Evolutionary conservation across 2,888 invertebrate species (phyloP).

Genomic region (Hoplodrina ambigua): DNA sequence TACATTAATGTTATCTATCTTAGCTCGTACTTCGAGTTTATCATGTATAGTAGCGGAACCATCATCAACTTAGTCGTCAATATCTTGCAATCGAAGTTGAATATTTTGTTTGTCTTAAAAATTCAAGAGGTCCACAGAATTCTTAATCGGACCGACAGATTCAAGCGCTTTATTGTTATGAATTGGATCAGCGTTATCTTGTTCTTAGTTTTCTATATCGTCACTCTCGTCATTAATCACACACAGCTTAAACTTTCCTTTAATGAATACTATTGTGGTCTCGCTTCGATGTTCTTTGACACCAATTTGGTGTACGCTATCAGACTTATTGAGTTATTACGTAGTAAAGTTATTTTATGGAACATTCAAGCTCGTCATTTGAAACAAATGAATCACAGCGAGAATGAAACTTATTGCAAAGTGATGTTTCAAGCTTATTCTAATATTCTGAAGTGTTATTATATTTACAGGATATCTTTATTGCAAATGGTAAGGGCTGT

Average conservation of each 20-base stretch:
- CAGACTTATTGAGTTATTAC: not conserved
- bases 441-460: not conserved
- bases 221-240: too few species aligned
- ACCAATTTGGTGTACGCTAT: not conserved
- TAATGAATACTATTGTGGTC: not conserved
- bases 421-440: not conserved
- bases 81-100: not conserved
- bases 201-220: not conserved
- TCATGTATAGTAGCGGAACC: not conserved
- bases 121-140: conserved; percentile 12
- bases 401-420: not conserved
- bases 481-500: not conserved
- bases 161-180: not conserved
- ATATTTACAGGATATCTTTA: not conserved
- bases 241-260: not conserved
- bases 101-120: conserved; percentile 8
- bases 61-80: not conserved
- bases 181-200: not conserved
- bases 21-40: not conserved
- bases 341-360: not conserved
- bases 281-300: not conserved
- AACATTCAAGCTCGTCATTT: not conserved
- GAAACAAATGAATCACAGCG: not conserved
- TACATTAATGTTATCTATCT: not conserved
- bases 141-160: not conserved